Evolutionary conservation across 2,797 vertebrate genomes (phyloP).

Genomic region (Tauraco hartlaubi): DNA sequence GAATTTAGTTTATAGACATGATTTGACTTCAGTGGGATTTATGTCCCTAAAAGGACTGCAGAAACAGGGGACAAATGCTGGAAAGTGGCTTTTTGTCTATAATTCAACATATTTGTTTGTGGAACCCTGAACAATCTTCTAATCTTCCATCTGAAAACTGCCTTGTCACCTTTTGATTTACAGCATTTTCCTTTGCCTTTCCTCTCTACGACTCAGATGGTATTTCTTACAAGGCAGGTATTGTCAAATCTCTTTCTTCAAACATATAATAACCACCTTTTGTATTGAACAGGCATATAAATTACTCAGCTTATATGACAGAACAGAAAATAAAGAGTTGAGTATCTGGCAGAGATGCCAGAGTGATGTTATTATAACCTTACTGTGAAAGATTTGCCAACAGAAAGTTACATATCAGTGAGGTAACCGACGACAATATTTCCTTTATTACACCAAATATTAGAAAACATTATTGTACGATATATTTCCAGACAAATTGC

Average conservation of each 20-base stretch:
- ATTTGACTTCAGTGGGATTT: slow-evolving; percentile 36
- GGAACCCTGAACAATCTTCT: slow-evolving; percentile 29
- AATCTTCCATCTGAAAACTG: slow-evolving; percentile 54
- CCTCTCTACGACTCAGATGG: neutral
- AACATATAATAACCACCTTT: slow-evolving; percentile 70
- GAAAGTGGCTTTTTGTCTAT: slow-evolving; percentile 50
- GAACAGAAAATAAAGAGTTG: slow-evolving; percentile 63
- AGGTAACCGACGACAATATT: neutral
- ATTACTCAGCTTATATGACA: slow-evolving; percentile 67
- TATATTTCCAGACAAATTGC: neutral
- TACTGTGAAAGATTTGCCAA: slow-evolving; percentile 42
- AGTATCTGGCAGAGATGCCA: slow-evolving; percentile 50
- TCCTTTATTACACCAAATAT: slow-evolving; percentile 3
- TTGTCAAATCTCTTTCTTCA: slow-evolving; percentile 66
- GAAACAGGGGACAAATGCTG: neutral
- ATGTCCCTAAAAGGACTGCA: slow-evolving; percentile 50
- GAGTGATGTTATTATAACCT: slow-evolving; percentile 63
- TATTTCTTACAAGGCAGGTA: slow-evolving; percentile 60
- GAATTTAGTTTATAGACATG: slow-evolving; percentile 42
- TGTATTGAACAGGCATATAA: slow-evolving; percentile 45
- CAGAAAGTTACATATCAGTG: slow-evolving; percentile 22
- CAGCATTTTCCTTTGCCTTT: slow-evolving; percentile 35
- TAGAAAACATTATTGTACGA: neutral
- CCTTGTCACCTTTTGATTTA: slow-evolving; percentile 59
- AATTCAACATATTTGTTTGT: slow-evolving; percentile 50